Percentiles rank a stretch among this genome's conserved stretches.
These are phyloP conservation scores for Tetramorium alpestre DNA, from an alignment of 1,140 invertebrate species.

Conservation along the genomic window DNA sequence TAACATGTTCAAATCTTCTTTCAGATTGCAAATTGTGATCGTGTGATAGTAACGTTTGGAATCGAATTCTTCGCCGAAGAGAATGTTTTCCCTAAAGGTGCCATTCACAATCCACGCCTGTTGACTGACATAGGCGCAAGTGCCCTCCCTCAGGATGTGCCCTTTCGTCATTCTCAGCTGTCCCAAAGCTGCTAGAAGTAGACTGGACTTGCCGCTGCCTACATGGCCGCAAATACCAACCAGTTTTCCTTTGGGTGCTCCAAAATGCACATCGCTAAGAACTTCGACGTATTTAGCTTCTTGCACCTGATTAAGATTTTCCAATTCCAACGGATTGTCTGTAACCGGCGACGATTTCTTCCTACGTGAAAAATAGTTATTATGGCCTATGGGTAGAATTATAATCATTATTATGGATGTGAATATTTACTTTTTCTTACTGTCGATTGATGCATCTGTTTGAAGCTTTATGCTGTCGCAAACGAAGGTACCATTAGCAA, in stretches of 20 bases:
- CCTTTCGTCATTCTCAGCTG: slow-evolving; percentile 86
- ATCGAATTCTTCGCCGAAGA: slow-evolving; percentile 88
- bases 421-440: slow-evolving; percentile 72
- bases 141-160: slow-evolving; percentile 86
- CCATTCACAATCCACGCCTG: slow-evolving; percentile 90
- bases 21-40: slow-evolving; percentile 86
- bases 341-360: slow-evolving; percentile 28
- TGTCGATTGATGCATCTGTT: slow-evolving; percentile 1
- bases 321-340: slow-evolving; percentile 34
- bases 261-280: slow-evolving; percentile 81
- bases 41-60: slow-evolving; percentile 85
- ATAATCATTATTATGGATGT: background rate
- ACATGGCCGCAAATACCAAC: slow-evolving; percentile 90
- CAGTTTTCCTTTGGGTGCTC: slow-evolving; percentile 85
- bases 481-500: slow-evolving; percentile 86
- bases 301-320: slow-evolving; percentile 60
- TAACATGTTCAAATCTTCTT: slow-evolving; percentile 86
- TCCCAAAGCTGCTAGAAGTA: slow-evolving; percentile 88
- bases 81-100: slow-evolving; percentile 90
- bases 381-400: background rate
- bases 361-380: slow-evolving; percentile 22
- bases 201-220: slow-evolving; percentile 90
- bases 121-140: slow-evolving; percentile 89
- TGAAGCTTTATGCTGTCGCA: slow-evolving; percentile 79
- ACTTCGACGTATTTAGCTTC: slow-evolving; percentile 72